These are phyloP conservation scores for Heliangelus exortis DNA, from an alignment of 2,797 vertebrate genomes.

Conservation along the genomic window DNA sequence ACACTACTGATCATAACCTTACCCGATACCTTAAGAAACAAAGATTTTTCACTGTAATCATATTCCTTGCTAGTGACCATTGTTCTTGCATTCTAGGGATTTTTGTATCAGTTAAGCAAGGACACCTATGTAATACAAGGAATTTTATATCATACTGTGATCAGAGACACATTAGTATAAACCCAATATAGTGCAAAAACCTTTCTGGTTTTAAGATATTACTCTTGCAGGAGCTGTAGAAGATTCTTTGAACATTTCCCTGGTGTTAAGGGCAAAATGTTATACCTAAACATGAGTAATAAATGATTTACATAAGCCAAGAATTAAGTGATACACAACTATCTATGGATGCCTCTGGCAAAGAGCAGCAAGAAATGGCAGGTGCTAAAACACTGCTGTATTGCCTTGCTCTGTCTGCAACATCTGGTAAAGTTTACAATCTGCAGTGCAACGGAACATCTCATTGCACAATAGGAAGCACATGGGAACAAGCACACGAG, in stretches of 20 bases:
- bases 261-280: not conserved
- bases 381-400: not conserved
- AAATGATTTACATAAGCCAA: not conserved
- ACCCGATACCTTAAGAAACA: not conserved
- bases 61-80: not conserved
- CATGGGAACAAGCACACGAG: not conserved
- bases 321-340: not conserved
- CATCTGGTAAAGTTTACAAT: not conserved
- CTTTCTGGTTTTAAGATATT: not conserved
- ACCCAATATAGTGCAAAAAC: not conserved
- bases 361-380: not conserved
- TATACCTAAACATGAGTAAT: not conserved
- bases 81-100: not conserved
- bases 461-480: not conserved
- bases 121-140: not conserved
- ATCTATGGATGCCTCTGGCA: not conserved
- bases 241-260: not conserved
- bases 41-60: not conserved
- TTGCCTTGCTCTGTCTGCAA: not conserved
- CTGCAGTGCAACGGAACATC: fast-evolving
- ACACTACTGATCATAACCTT: not conserved
- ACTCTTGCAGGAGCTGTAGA: not conserved
- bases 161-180: not conserved
- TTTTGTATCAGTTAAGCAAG: not conserved
- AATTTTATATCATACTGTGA: not conserved